phyloP scores from a whole-genome alignment of 2,113 vertebrate species.

The Elgaria multicarinata region DNA sequence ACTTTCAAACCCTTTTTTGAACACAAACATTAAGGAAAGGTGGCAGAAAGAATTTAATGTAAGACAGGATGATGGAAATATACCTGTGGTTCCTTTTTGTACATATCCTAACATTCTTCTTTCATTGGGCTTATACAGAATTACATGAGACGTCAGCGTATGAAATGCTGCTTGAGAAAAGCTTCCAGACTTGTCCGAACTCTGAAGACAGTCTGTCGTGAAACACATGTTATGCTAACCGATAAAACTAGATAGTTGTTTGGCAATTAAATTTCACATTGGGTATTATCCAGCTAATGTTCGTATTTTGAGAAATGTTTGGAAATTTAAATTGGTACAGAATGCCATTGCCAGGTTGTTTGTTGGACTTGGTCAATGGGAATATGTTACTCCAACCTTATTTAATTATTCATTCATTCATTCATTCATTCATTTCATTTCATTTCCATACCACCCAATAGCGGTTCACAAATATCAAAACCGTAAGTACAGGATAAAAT shows the following conservation, averaged over 20 bases:
- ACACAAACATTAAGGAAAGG: neutral
- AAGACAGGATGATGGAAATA: neutral
- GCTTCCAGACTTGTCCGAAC: conserved; percentile 3
- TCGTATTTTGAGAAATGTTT: neutral
- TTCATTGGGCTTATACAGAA: neutral
- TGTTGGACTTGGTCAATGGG: neutral
- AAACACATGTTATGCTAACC: conserved; percentile 21
- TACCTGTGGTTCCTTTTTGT: neutral
- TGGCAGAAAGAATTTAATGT: neutral
- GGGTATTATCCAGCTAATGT: neutral
- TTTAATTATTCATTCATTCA: too few species aligned
- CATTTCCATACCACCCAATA: too few species aligned
- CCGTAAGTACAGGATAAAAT: too few species aligned
- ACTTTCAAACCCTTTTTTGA: conserved; percentile 6
- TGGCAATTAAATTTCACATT: neutral
- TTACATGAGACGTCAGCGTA: neutral
- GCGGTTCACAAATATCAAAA: too few species aligned
- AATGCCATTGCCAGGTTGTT: neutral
- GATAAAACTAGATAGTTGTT: neutral
- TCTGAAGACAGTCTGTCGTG: neutral
- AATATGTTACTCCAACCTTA: neutral
- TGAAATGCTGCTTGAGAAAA: neutral
- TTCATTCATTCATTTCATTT: too few species aligned
- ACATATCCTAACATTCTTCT: neutral
- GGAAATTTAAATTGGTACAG: neutral